Evolutionary conservation across 2,113 vertebrate genomes (phyloP), one percentile per base, ranked within the genome.

Genomic region (Callipepla squamata): DNA sequence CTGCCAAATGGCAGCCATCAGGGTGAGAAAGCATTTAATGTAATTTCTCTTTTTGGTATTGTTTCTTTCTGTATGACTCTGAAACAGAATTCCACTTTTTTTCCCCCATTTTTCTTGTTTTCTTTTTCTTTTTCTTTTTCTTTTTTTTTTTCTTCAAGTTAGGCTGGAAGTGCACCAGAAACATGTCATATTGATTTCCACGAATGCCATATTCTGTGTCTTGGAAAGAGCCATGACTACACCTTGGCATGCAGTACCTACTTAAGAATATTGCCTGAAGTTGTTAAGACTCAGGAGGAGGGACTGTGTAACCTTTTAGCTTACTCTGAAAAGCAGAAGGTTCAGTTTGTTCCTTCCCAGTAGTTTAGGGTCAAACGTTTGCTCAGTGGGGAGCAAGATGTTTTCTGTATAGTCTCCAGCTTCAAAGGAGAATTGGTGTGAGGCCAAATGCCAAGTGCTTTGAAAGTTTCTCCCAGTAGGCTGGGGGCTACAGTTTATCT

Each of bases 281-380:
- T 73, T 87, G 67, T 95, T 69, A 74, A 70, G 74, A 57, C 51
- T 81, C 92, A 80, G 90, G 82, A 92, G 91, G 91, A 85, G 89
- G 51, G 45, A 14, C 62, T 82, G 17, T 82, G 38, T 86, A 92
- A 93, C 86, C 84, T 96, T 93, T 96, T 87, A 84, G 89, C 38
- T 92, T 86, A 62, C 28, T 66, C 81, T 95, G 86, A 92, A 95
- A 96, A 95, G 89, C 90, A 92, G 93, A 97, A 95, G 89, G 90
- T 95, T 89, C 86, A 92, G 88, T 94, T 92, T 89, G 81, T 92
- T 94, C 81, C 82, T 91, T 92, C 81, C 58, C 76, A 59, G 81
- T 92, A 87, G 84, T 79, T 13, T 19, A 83, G 58, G 84, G 92
- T 96, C 95, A 96, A 94, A 95, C 91, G 94, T 90, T 94, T 95